Evolutionary conservation across 2,797 vertebrate species (phyloP), one percentile per base, ranked within the genome.

Genomic region (Centropyge bicolor): DNA sequence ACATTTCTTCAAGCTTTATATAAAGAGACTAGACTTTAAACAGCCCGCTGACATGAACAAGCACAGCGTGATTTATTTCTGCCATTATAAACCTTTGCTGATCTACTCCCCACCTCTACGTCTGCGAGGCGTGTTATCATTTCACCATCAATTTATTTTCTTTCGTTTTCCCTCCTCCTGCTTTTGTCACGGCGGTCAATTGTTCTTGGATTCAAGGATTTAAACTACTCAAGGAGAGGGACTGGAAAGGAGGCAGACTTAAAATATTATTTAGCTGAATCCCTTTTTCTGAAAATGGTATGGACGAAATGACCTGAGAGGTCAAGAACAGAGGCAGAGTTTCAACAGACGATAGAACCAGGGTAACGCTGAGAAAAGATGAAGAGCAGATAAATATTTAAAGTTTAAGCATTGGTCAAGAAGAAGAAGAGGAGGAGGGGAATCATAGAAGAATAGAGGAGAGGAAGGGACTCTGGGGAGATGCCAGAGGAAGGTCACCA

Each of bases 41-140:
- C 92, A 90, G 81, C 69, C 59, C 16, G 2, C 78, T 89, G 91
- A 93, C 93, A 92, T 67, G 64, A 88, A 85, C 87, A 80, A 90
- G 88, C 87, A 83, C 49, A 20, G 54, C 63, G 35, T 93, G 93
- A 93, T 93, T 93, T 87, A 93, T 94, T 89, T 81, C 74, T 79
- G 86, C 85, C 89, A 89, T 92, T 87, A 90, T 70, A 83, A 76
- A 74, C 73, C 74, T 68, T 48, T 3, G 65, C 87, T 79, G 82
- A 83, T 88, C 89, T 81, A 90, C 88, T 84, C 80, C 68, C 63
- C 57, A 76, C 67, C 77, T 60, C 78, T 76, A 71, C 1, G 67
- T 73, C 78, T 67, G 71, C 64, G 0, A 86, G 78, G 78, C 69
- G 76, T 89, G 88, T 91, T 92, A 85, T 93, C 80, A 75, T 89